Conservation (phyloP, 1,140 invertebrate species). For the Danaus melanippus region DNA sequence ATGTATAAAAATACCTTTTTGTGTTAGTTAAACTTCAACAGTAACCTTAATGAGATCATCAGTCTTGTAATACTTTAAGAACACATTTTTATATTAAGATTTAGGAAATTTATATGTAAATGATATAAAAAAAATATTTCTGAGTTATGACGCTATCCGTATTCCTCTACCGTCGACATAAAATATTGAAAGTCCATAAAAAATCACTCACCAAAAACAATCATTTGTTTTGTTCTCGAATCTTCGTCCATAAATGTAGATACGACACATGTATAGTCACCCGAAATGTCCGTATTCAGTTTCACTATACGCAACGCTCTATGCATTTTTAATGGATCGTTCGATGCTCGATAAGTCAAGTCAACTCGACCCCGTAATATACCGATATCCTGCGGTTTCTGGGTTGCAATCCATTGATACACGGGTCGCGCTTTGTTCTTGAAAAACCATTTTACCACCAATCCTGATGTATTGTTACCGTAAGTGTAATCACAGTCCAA, state of each 20-base stretch:
- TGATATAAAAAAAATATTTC: no score
- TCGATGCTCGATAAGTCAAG: slow-evolving; percentile 74
- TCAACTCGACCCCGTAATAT: slow-evolving; percentile 77
- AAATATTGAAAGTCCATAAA: slow-evolving; percentile 17
- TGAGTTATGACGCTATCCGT: no score
- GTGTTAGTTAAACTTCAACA: no score
- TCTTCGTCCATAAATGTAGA: slow-evolving; percentile 79
- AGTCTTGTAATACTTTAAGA: no score
- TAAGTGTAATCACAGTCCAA: slow-evolving; percentile 84
- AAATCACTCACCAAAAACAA: slow-evolving; percentile 77
- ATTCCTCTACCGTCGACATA: not conserved
- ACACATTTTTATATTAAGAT: no score
- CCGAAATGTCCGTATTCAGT: slow-evolving; percentile 79
- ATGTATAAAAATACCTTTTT: no score
- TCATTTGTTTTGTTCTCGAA: slow-evolving; percentile 77
- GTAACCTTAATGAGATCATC: no score
- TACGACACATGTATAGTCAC: slow-evolving; percentile 81
- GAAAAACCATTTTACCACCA: slow-evolving; percentile 87
- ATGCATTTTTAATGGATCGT: slow-evolving; percentile 73
- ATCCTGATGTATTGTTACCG: slow-evolving; percentile 72
- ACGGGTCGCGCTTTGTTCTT: slow-evolving; percentile 77
- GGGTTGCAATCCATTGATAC: slow-evolving; percentile 84
- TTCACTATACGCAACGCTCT: slow-evolving; percentile 79
- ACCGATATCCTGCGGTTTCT: slow-evolving; percentile 75
- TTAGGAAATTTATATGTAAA: no score